Conservation (phyloP, 1,140 invertebrate species). For the Colletes gigas region DNA sequence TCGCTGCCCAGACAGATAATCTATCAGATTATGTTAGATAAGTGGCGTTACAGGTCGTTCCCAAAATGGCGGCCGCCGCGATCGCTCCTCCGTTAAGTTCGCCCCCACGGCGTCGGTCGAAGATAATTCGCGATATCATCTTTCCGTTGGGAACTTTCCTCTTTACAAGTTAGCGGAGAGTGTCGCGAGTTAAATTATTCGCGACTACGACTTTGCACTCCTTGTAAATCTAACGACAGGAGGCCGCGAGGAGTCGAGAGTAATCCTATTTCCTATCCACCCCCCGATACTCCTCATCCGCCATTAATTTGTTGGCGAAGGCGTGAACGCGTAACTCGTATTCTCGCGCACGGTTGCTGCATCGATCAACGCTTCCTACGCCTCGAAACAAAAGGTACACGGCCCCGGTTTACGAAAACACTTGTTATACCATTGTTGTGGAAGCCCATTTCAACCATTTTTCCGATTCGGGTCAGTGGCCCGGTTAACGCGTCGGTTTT, state of each 20-base stretch:
- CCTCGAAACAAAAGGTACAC: background rate
- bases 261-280: background rate
- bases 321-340: background rate
- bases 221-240: background rate
- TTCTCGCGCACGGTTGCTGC: too few species aligned
- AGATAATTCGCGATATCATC: background rate
- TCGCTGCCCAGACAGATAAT: conserved; percentile 54
- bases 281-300: too few species aligned
- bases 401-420: background rate
- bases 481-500: too few species aligned
- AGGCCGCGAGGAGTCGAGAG: background rate
- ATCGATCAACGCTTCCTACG: too few species aligned
- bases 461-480: too few species aligned
- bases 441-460: too few species aligned
- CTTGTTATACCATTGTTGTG: background rate
- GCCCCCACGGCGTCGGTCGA: background rate
- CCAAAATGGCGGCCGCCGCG: conserved; percentile 37
- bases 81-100: background rate
- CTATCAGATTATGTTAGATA: conserved; percentile 55
- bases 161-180: too few species aligned
- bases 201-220: background rate
- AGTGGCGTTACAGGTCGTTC: conserved; percentile 10
- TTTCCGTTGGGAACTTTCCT: background rate
- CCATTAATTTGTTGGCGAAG: background rate
- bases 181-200: background rate